These are phyloP conservation scores for Apodemus speciosus DNA, from an alignment of 2,113 vertebrate species.

Conservation along the genomic window DNA sequence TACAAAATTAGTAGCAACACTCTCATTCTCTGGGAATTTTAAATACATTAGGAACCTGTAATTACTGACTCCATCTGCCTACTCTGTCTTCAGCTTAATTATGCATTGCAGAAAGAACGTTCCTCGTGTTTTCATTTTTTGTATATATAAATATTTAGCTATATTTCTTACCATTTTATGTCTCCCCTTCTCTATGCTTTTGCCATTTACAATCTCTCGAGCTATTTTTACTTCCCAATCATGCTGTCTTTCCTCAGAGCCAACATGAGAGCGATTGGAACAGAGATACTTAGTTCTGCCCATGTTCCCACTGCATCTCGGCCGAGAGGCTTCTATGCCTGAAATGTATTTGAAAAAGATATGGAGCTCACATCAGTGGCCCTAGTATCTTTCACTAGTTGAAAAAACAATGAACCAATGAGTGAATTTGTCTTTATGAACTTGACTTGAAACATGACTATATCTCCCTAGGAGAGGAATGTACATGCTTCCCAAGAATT, in stretches of 20 bases:
- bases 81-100: constrained; percentile 74
- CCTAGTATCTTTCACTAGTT: background rate
- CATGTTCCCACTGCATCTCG: background rate
- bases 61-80: constrained; percentile 78
- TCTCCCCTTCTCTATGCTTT: constrained; percentile 58
- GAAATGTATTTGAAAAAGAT: background rate
- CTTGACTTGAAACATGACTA: constrained; percentile 5
- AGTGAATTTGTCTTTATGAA: background rate
- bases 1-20: constrained; percentile 74
- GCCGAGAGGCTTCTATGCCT: background rate
- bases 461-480: background rate
- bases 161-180: constrained; percentile 73
- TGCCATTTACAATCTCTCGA: constrained; percentile 66
- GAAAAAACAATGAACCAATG: background rate
- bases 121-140: constrained; percentile 76
- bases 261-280: constrained; percentile 22
- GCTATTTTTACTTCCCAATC: constrained; percentile 73
- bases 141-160: constrained; percentile 77
- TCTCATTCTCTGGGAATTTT: constrained; percentile 72
- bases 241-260: constrained; percentile 44
- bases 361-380: fast-evolving
- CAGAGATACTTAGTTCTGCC: constrained; percentile 27
- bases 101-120: constrained; percentile 72
- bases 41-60: constrained; percentile 78
- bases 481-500: background rate